phyloP scores from a whole-genome alignment of 1,140 invertebrate genomes.

The Geopemphigus sp. region DNA sequence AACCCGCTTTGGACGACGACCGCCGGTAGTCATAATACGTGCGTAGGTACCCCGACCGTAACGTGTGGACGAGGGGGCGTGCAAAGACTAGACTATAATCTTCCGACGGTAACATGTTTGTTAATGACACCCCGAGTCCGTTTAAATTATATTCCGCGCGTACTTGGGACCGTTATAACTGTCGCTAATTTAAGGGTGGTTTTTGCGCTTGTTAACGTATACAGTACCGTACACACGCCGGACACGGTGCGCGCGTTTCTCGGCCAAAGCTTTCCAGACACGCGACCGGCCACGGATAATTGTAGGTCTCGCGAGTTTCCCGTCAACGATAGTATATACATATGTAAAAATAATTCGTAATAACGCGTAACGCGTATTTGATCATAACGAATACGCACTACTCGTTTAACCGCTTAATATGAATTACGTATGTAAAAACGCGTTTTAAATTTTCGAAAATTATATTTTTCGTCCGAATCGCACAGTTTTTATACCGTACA shows the following conservation, averaged over 20 bases:
- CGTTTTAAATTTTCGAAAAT: no score
- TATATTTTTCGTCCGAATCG: no score
- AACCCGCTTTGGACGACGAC: not conserved
- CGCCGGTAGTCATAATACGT: not conserved
- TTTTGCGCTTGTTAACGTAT: slow-evolving; percentile 21
- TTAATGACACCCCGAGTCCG: slow-evolving; percentile 14
- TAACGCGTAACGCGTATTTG: not conserved
- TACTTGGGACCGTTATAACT: not conserved
- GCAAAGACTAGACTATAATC: not conserved
- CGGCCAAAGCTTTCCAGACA: slow-evolving; percentile 1
- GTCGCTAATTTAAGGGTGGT: slow-evolving; percentile 34
- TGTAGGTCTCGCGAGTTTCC: not conserved
- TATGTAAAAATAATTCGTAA: not conserved
- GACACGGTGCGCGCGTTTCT: not conserved
- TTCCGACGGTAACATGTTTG: slow-evolving; percentile 11
- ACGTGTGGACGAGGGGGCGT: no score
- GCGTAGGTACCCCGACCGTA: no score
- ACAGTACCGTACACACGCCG: not conserved
- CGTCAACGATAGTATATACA: not conserved
- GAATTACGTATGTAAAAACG: no score
- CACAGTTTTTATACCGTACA: no score
- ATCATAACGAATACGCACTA: no score
- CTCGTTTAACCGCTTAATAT: no score
- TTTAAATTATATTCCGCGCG: not conserved
- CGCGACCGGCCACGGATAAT: not conserved